phyloP scores from a whole-genome alignment of 2,797 vertebrate species.

The Fratercula arctica region DNA sequence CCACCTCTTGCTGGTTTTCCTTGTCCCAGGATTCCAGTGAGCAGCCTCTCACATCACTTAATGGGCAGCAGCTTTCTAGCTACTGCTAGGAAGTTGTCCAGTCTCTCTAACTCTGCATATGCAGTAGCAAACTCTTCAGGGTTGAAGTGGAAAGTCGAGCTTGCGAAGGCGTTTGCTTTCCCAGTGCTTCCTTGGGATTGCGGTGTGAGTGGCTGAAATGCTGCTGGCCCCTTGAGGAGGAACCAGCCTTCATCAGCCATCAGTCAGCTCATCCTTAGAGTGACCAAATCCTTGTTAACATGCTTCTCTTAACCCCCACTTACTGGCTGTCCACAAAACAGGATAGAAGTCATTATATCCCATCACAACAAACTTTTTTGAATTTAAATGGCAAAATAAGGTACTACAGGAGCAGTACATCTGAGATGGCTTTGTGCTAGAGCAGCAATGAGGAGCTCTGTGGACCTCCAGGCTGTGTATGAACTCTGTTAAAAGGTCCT shows the following conservation, averaged over 20 bases:
- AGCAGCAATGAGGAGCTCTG: neutral
- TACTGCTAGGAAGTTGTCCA: neutral
- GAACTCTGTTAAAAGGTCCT: neutral
- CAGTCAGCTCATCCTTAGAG: neutral
- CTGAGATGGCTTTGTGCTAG: neutral
- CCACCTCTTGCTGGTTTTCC: conserved; percentile 32
- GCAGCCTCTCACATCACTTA: neutral
- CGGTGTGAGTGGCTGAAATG: neutral
- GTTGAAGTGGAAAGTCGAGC: neutral
- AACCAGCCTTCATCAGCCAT: neutral
- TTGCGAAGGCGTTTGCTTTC: neutral
- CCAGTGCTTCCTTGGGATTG: neutral
- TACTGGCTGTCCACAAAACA: neutral
- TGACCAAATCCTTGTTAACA: neutral
- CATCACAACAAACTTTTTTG: neutral
- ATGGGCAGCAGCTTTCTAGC: conserved; percentile 20
- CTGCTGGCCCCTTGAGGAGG: neutral
- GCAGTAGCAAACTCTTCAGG: neutral
- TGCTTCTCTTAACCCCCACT: neutral
- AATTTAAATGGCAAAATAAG: neutral
- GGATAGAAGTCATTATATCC: neutral
- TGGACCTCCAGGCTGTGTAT: neutral
- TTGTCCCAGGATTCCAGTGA: neutral
- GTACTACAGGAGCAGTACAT: neutral
- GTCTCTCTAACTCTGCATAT: neutral